Evolutionary conservation across 2,797 vertebrate species (phyloP).

Genomic region (Gymnodraco acuticeps): DNA sequence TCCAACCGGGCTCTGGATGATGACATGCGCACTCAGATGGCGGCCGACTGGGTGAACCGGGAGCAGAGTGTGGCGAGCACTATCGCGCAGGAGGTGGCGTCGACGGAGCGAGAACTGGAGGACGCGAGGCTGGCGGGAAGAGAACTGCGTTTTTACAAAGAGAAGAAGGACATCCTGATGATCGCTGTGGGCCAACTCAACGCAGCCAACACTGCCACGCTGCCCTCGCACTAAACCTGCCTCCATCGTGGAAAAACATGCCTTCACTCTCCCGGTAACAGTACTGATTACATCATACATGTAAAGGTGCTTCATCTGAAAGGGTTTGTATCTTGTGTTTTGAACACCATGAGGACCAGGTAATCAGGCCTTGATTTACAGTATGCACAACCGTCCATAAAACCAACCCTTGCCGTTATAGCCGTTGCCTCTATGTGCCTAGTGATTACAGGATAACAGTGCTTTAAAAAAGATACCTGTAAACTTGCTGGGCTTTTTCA

Average conservation of each 20-base stretch:
- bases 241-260: conserved; percentile 21
- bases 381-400: conserved; percentile 48
- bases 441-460: conserved; percentile 55
- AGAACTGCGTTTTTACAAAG: conserved; percentile 95
- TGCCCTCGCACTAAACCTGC: conserved; percentile 82
- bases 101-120: conserved; percentile 93
- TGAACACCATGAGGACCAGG: conserved; percentile 45
- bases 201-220: conserved; percentile 85
- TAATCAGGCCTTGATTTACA: conserved; percentile 63
- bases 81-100: conserved; percentile 90
- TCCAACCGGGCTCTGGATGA: conserved; percentile 97
- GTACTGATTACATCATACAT: conserved; percentile 42
- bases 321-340: conserved; percentile 39
- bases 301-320: conserved; percentile 36
- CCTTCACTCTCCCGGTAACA: conserved; percentile 59
- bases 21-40: conserved; percentile 97
- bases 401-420: conserved; percentile 47
- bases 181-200: conserved; percentile 88
- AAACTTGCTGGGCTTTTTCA: too few species aligned
- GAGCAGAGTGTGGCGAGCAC: conserved; percentile 90
- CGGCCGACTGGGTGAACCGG: conserved; percentile 95
- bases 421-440: conserved; percentile 78
- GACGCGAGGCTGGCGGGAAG: conserved; percentile 94
- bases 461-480: conserved; percentile 18
- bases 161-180: conserved; percentile 91